Base-by-base conservation (phyloP, 2,888 invertebrate species). In the Escarpia spicata region DNA sequence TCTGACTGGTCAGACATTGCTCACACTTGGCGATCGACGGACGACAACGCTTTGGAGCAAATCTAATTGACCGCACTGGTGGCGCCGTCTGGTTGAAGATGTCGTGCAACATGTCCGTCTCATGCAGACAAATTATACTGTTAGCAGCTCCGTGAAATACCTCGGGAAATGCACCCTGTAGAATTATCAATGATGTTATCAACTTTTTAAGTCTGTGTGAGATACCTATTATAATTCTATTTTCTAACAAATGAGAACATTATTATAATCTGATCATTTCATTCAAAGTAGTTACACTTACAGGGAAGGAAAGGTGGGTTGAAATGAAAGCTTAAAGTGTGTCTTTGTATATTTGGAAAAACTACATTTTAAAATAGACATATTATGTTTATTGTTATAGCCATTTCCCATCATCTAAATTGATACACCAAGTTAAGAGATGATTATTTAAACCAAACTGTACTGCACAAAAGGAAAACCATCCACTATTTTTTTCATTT, bases 161-260 rank as follows among this genome's bases (percentile, higher is more conserved):
- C 90, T 93, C 93, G 4, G 94, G 94, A 90, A 92, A 93, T 44
- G 93, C 93, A 37, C 94, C 94, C 94, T 94, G 75, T 26, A 19
- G 0, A n/a, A 75, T 15, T 92, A 43, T 43, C 90, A n/a, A 75
- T 75, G 19, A 75, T 26, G 75, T 75, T 75, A 26, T 75, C 75
- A 75, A 75, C 75, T 75, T 1, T 6, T n/a, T 26, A 75, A 4
- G 26, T 26, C 19, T 75, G 19, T 75, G 75, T 75, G 19, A 75
- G 26, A 75, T 75, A 75, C 75, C 15, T 26, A 15, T 10, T 4
- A 6, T n/a, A 75, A n/a, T 75, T 75, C 75, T 75, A 6, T 75
- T 75, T 75, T 75, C 3, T 75, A 26, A 75, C 6, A 26, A 75
- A 75, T 75, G 75, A 26, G n/a, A 75, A 75, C 6, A 6, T 75